A percentile compares a stretch with the other conserved stretches of the same genome.
phyloP scores from a whole-genome alignment of 1,140 invertebrate species.

The Drusus annulatus region DNA sequence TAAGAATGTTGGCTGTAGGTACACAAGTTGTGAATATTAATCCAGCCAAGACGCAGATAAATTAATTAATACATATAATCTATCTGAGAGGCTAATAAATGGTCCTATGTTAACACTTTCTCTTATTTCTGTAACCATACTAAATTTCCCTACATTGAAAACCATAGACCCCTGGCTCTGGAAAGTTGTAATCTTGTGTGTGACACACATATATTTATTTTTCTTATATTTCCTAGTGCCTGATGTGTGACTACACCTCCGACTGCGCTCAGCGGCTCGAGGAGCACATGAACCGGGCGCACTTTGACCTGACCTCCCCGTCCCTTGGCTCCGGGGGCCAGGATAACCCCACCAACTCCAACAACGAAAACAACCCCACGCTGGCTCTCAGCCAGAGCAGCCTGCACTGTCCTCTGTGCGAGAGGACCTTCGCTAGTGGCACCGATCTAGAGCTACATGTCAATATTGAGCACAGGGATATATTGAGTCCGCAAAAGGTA shows the following conservation, averaged over 20 bases:
- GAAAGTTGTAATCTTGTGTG: too few relatives aligned
- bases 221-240: conserved; percentile 73
- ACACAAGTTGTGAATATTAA: too few relatives aligned
- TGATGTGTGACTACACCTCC: conserved; percentile 85
- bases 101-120: too few relatives aligned
- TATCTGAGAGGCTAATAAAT: too few relatives aligned
- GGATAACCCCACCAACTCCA: conserved; percentile 61
- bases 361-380: conserved; percentile 61
- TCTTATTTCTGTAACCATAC: too few relatives aligned
- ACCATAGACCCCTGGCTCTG: too few relatives aligned
- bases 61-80: too few relatives aligned
- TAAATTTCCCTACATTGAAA: too few relatives aligned
- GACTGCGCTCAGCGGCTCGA: conserved; percentile 82
- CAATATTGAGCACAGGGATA: conserved; percentile 82
- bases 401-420: conserved; percentile 80
- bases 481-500: conserved; percentile 69
- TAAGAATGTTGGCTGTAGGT: too few relatives aligned
- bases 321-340: conserved; percentile 61
- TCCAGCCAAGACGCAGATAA: too few relatives aligned
- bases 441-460: conserved; percentile 89
- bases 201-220: too few relatives aligned
- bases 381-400: conserved; percentile 66
- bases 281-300: conserved; percentile 88
- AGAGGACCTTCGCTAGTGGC: conserved; percentile 79
- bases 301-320: conserved; percentile 86